Base-by-base conservation (phyloP, 1,140 invertebrate species). In the Musca domestica region DNA sequence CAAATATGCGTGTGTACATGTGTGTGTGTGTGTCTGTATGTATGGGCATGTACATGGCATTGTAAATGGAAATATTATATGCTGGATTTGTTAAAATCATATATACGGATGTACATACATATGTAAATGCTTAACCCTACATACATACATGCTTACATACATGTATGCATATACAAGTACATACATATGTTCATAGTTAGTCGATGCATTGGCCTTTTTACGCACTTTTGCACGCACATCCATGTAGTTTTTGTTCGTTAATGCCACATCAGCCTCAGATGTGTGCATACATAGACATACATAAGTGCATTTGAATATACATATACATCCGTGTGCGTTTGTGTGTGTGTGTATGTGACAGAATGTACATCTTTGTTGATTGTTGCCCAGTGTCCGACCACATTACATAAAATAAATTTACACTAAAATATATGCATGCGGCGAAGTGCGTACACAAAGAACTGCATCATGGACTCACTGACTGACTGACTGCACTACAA, bases 371-470 rank as follows among this genome's bases (percentile, higher is more conserved):
- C 47, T 25, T 17, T 48, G 47, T 65, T 22, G 46, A 25, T 52
- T 52, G 49, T 19, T 52, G 49, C 49, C 49, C 34, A 41, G 34
- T 61, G 56, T 61, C 56, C 56, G 27, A 61, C 56, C 56, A 34
- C 56, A 61, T 61, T 61, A 61, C 34, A 61, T 61, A 61, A 61
- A 61, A 61, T 61, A 61, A 61, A 61, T 61, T 61, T 61, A 61
- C 56, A 61, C 56, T 61, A 61, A 61, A 61, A 61, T 61, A 61
- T 61, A 61, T 61, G 56, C 56, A 41, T 41, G 34, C 34, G 34
- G 34, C 12, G 34, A 5, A 41, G 34, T 41, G 56, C 34, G 56
- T 51, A 19, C 56, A 61, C 41, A 61, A 61, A 61, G 17, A 34
- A 61, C 34, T 61, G 56, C 56, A 61, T 61, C 56, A 61, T 23